phyloP scores from a whole-genome alignment of 2,888 invertebrate genomes.

The Cataglyphis rosenhaueri region DNA sequence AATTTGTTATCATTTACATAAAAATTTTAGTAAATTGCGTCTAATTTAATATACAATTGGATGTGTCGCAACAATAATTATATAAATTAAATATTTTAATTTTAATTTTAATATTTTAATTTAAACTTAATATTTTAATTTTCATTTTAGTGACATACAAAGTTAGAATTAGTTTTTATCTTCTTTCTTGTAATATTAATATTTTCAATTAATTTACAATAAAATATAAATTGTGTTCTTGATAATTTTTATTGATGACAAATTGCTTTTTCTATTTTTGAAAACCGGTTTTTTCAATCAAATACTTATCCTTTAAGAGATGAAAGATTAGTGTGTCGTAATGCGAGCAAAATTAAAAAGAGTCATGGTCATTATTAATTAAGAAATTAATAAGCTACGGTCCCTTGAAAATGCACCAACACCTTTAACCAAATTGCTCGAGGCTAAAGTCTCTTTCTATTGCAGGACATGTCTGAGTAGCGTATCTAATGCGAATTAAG shows the following conservation, averaged over 20 bases:
- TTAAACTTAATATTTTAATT: not conserved
- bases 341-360: slow-evolving; percentile 32
- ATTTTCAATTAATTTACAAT: not conserved
- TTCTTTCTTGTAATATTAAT: not conserved
- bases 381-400: slow-evolving; percentile 68
- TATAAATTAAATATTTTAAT: too few relatives aligned
- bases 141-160: slow-evolving; percentile 11
- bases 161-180: not conserved
- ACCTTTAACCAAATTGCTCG: slow-evolving; percentile 37
- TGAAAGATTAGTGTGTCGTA: not conserved
- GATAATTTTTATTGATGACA: not conserved
- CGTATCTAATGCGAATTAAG: slow-evolving; percentile 69
- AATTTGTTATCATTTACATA: slow-evolving; percentile 82
- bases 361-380: slow-evolving; percentile 65
- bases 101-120: too few relatives aligned
- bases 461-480: slow-evolving; percentile 58
- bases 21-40: slow-evolving; percentile 82
- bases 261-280: not conserved
- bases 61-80: slow-evolving; percentile 35
- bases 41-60: slow-evolving; percentile 76
- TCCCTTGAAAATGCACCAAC: slow-evolving; percentile 2
- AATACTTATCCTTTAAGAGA: not conserved
- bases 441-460: slow-evolving; percentile 44
- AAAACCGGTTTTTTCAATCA: not conserved
- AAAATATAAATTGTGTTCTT: not conserved